phyloP scores from a whole-genome alignment of 2,888 invertebrate genomes.

The Drosophila antonietae region DNA sequence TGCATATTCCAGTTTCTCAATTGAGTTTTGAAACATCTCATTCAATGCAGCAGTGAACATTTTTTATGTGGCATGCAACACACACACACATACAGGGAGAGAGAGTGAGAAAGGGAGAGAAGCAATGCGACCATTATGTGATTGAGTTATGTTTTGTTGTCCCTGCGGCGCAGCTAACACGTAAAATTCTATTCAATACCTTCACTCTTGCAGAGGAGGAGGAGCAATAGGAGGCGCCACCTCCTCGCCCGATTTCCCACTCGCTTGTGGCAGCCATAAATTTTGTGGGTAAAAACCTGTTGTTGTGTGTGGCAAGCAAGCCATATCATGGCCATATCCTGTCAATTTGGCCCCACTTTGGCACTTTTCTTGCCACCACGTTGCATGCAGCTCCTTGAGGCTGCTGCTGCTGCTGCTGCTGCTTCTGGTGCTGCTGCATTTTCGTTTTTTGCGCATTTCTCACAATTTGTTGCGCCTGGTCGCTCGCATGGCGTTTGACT shows the following conservation, averaged over 20 bases:
- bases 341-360: constrained; percentile 74
- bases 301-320: constrained; percentile 64
- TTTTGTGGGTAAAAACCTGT: constrained; percentile 57
- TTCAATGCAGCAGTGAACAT: constrained; percentile 60
- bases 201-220: neutral
- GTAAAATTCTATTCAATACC: constrained; percentile 52
- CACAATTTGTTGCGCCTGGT: constrained; percentile 66
- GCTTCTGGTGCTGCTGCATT: constrained; percentile 41
- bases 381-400: constrained; percentile 18
- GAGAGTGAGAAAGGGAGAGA: neutral
- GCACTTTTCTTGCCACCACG: constrained; percentile 14
- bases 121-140: constrained; percentile 63
- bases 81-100: neutral
- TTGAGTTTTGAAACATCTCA: constrained; percentile 62
- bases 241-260: neutral
- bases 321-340: constrained; percentile 76
- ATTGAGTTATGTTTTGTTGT: constrained; percentile 69
- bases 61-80: constrained; percentile 41
- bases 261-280: constrained; percentile 48
- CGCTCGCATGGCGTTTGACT: constrained; percentile 57
- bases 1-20: constrained; percentile 58
- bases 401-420: constrained; percentile 28
- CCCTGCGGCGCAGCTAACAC: constrained; percentile 64
- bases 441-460: constrained; percentile 69
- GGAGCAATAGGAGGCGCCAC: neutral